Percentiles rank a stretch among this genome's conserved stretches.
phyloP scores from a whole-genome alignment of 2,797 vertebrate species.

The Muscicapa comitata region DNA sequence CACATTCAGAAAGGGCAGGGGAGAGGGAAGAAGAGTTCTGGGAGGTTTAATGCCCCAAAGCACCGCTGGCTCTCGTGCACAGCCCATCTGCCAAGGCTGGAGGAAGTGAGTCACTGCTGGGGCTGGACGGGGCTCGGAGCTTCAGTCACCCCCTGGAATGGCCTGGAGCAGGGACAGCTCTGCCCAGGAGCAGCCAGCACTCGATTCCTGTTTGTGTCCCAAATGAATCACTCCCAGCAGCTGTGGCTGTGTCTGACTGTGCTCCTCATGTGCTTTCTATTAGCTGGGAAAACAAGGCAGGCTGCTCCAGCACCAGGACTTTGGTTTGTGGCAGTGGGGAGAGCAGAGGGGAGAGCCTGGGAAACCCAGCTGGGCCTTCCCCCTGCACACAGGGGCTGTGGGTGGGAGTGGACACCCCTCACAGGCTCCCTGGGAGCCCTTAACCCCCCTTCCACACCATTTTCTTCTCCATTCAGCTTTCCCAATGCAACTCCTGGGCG shows the following conservation, averaged over 20 bases:
- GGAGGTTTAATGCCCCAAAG: not conserved
- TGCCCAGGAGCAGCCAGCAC: slow-evolving; percentile 31
- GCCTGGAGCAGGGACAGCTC: slow-evolving; percentile 31
- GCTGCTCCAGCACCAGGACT: not conserved
- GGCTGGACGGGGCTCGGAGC: not conserved
- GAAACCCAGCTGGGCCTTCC: not conserved
- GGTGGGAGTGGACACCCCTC: not conserved
- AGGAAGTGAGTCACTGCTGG: slow-evolving; percentile 47
- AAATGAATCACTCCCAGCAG: slow-evolving; percentile 40
- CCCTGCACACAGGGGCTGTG: not conserved
- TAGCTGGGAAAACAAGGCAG: slow-evolving; percentile 34
- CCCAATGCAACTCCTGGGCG: not conserved
- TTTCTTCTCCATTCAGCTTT: not conserved
- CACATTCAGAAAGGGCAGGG: not conserved
- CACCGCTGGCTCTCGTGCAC: not conserved
- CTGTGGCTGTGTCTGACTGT: not conserved
- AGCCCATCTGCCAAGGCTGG: not conserved
- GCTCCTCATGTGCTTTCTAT: slow-evolving; percentile 54
- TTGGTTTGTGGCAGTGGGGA: not conserved
- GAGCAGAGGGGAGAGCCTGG: not conserved
- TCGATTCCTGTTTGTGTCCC: slow-evolving; percentile 43
- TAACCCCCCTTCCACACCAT: not conserved
- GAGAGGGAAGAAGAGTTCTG: not conserved
- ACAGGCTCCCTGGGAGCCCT: not conserved
- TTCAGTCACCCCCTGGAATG: slow-evolving; percentile 12